Evolutionary conservation across 2,797 vertebrate species (phyloP).

Genomic region (Malacoctenus gilli): DNA sequence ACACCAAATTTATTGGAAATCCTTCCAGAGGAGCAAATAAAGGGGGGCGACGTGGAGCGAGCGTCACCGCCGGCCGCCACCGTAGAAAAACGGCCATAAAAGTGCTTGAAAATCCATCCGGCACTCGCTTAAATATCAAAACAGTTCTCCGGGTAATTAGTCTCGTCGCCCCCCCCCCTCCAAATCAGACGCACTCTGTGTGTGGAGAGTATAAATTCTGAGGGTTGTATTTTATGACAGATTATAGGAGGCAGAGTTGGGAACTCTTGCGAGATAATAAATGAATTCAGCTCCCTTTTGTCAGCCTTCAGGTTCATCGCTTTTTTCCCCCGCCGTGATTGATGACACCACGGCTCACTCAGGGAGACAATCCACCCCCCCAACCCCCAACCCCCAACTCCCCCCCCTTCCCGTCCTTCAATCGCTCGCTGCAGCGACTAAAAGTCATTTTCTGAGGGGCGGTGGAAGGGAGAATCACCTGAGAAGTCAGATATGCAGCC

Average conservation of each 20-base stretch:
- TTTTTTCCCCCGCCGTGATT: constrained; percentile 18
- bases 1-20: neutral
- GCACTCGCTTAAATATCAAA: neutral
- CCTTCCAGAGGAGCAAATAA: neutral
- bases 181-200: too few relatives aligned
- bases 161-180: too few relatives aligned
- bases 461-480: constrained; percentile 19
- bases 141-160: too few relatives aligned
- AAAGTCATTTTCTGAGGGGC: constrained; percentile 27
- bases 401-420: constrained; percentile 6
- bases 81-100: neutral
- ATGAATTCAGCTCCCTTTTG: constrained; percentile 21
- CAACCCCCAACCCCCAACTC: too few relatives aligned
- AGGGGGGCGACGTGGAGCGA: neutral
- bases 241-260: neutral
- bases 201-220: too few relatives aligned
- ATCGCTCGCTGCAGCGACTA: too few relatives aligned
- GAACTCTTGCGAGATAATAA: constrained; percentile 7
- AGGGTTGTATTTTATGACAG: too few relatives aligned
- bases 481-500: constrained; percentile 18
- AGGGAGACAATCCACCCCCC: constrained; percentile 6
- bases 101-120: neutral
- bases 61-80: neutral
- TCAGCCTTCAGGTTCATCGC: constrained; percentile 10
- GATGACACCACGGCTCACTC: constrained; percentile 15